Conservation (phyloP, 1,140 invertebrate genomes). For the Adelges cooleyi region DNA sequence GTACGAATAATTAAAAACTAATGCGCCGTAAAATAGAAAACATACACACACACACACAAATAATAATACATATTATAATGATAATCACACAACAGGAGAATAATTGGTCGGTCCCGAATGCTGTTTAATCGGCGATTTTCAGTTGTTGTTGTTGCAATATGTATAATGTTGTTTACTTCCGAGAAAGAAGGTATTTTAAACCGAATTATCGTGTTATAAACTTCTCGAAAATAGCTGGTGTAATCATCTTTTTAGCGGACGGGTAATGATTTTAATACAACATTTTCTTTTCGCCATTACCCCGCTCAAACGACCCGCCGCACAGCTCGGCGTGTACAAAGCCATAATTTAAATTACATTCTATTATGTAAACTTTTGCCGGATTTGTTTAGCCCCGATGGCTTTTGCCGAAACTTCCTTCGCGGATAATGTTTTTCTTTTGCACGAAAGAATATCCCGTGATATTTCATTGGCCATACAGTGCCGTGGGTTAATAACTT, state of each 20-base stretch:
- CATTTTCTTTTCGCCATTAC: too few relatives aligned
- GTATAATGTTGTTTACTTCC: too few relatives aligned
- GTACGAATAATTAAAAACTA: neutral
- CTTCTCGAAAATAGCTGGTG: too few relatives aligned
- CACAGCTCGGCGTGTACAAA: neutral
- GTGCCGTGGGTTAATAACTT: conserved; percentile 22
- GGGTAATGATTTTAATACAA: too few relatives aligned
- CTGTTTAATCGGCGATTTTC: neutral
- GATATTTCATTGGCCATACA: conserved; percentile 23
- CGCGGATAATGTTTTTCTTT: conserved; percentile 20
- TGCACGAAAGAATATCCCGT: conserved; percentile 22
- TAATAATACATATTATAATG: too few relatives aligned
- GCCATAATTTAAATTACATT: conserved; percentile 25
- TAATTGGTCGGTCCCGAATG: neutral
- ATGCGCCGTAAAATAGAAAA: too few relatives aligned
- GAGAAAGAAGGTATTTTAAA: too few relatives aligned
- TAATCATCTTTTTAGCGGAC: too few relatives aligned
- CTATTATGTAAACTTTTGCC: conserved; percentile 25
- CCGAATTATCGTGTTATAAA: too few relatives aligned
- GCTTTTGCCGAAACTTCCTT: conserved; percentile 25
- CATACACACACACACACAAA: too few relatives aligned
- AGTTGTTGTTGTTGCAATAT: too few relatives aligned
- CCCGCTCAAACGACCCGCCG: too few relatives aligned
- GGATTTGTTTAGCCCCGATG: conserved; percentile 23
- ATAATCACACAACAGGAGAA: neutral